Evolutionary conservation across 2,888 invertebrate genomes (phyloP).

Genomic region (Dryobotodes eremita): DNA sequence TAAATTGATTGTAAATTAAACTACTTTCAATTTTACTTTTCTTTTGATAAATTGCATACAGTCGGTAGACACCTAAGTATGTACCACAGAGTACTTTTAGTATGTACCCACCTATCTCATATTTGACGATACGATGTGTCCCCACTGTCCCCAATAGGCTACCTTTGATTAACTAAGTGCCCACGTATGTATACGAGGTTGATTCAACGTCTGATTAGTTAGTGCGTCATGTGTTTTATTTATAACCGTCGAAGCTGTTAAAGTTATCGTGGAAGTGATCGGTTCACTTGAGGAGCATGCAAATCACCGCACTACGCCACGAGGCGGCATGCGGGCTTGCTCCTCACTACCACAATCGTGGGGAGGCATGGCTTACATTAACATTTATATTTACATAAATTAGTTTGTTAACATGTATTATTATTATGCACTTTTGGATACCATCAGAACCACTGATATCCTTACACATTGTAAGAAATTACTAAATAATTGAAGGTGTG

Average conservation of each 20-base stretch:
- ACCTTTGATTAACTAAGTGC: slow-evolving; percentile 45
- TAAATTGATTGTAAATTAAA: slow-evolving; percentile 27
- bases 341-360: slow-evolving; percentile 69
- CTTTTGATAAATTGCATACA: neutral
- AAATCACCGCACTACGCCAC: slow-evolving; percentile 84
- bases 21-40: neutral
- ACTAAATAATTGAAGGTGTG: neutral
- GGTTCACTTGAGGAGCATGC: slow-evolving; percentile 81
- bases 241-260: slow-evolving; percentile 68
- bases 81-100: no score
- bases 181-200: slow-evolving; percentile 35
- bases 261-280: slow-evolving; percentile 73
- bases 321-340: slow-evolving; percentile 80
- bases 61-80: neutral
- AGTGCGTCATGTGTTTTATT: slow-evolving; percentile 66
- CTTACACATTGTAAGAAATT: neutral
- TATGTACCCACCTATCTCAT: neutral
- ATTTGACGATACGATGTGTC: slow-evolving; percentile 2
- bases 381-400: slow-evolving; percentile 36
- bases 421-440: slow-evolving; percentile 32
- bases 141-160: slow-evolving; percentile 6
- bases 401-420: slow-evolving; percentile 12
- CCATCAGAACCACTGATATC: slow-evolving; percentile 10
- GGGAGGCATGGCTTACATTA: slow-evolving; percentile 64
- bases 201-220: slow-evolving; percentile 57